A percentile compares a stretch with the other conserved stretches of the same genome.
Evolutionary conservation across 2,888 invertebrate species (phyloP).

Genomic region (Nipponacmea schrenckii): DNA sequence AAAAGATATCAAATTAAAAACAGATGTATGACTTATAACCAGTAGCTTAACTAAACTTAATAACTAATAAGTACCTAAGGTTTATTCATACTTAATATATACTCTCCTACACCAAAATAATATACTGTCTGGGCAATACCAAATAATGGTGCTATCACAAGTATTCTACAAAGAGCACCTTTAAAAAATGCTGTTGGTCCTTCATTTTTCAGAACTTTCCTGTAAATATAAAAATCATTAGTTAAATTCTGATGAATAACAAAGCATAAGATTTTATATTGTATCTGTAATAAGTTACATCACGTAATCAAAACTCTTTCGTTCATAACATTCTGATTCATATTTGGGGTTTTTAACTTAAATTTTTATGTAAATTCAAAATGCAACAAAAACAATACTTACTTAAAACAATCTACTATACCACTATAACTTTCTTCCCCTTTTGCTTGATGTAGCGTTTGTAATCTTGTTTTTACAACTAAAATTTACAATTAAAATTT

Average conservation of each 20-base stretch:
- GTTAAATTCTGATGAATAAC: conserved; percentile 65
- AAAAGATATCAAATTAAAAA: too few species aligned
- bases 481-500: conserved; percentile 34
- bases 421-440: conserved; percentile 89
- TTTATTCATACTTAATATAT: conserved; percentile 45
- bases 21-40: too few species aligned
- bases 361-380: too few species aligned
- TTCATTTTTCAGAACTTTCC: conserved; percentile 82
- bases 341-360: too few species aligned
- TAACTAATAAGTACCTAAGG: conserved; percentile 10
- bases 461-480: conserved; percentile 96
- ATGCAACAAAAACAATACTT: conserved; percentile 66
- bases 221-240: conserved; percentile 56
- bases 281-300: too few species aligned
- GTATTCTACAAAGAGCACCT: conserved; percentile 95
- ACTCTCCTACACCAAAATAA: conserved; percentile 94
- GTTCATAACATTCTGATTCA: too few species aligned
- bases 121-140: conserved; percentile 99
- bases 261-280: conserved; percentile 59
- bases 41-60: too few species aligned
- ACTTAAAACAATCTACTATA: conserved; percentile 89
- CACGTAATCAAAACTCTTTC: too few species aligned
- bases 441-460: conserved; percentile 87
- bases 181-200: conserved; percentile 95
- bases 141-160: conserved; percentile 97